Evolutionary conservation across 37 sponge, comb jelly and placozoan genomes (phyloP), one percentile per base, ranked within the genome.

Genomic region (Halichondria panicea): DNA sequence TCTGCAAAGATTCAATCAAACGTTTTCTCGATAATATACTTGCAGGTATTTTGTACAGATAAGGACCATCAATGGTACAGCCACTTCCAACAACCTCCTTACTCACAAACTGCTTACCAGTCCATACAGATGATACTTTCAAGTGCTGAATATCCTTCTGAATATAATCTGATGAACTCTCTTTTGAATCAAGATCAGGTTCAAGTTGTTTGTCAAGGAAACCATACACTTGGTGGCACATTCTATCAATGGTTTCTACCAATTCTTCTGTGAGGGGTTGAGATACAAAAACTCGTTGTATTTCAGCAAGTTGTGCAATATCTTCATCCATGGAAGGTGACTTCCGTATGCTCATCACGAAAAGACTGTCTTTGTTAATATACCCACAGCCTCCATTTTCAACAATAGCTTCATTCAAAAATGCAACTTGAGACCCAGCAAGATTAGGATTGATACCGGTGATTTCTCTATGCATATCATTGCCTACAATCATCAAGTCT

Each of bases 11-110:
- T 59, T 57, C 41, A 33, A 59, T 24, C 15, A 92, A 58, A 0
- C 56, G 38, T 3, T 46, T 1, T 35, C 69, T 71, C 24, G 60
- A 19, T 1, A 13, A 0, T 3, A 84, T 24, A 25, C 60, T 67
- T n/a, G 6, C 27, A 6, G 91, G 91, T 1, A 79, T 32, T 58
- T 40, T 36, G 48, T 67, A 70, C 40, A 90, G 63, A 43, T 80
- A 90, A 31, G 86, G 85, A 18, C 88, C 88, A 76, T 81, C 52
- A 0, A 11, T 21, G 19, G 34, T 7, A 31, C 76, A 81, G 0
- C 53, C 21, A 52, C 12, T 50, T n/a, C 82, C 70, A 13, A 87
- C 60, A 11, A 22, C 22, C 11, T 55, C 33, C 13, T 43, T 55
- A 12, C 0, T 27, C 13, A 87, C 18, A 61, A 87, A 87, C 12